Percentiles rank a stretch among this genome's conserved stretches.
Conservation (phyloP, 2,797 vertebrate species). For the Chaetophractus vellerosus region DNA sequence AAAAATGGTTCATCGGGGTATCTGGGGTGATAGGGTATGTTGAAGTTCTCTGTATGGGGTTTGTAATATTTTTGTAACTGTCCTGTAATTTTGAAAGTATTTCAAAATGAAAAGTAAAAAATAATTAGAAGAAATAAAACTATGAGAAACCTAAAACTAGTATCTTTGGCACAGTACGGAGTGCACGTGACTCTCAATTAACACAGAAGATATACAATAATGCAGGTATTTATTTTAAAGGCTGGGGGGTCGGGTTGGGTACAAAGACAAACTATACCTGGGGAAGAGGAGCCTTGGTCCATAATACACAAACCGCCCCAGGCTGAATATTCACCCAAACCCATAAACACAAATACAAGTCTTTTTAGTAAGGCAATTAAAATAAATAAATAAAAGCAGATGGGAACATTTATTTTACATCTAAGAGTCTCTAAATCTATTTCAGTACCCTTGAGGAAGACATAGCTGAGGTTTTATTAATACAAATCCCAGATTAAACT, state of each 20-base stretch:
- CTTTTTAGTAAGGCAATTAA: neutral
- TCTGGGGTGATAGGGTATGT: no score
- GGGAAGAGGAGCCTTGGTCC: neutral
- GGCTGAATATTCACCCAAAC: neutral
- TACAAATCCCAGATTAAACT: constrained; percentile 7
- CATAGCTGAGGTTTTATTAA: neutral
- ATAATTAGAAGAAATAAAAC: neutral
- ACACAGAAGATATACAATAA: neutral
- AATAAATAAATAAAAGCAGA: constrained; percentile 14
- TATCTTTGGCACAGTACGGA: neutral
- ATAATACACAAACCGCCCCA: neutral
- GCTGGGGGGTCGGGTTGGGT: neutral
- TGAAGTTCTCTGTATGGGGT: no score
- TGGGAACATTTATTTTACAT: neutral
- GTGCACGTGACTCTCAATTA: neutral
- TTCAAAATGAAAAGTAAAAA: no score
- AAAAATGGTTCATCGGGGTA: no score
- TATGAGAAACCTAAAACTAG: constrained; percentile 34
- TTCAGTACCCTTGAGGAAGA: constrained; percentile 19
- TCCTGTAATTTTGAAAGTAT: no score
- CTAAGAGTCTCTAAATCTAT: neutral
- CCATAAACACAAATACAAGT: neutral
- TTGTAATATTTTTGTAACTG: no score
- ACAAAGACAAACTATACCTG: constrained; percentile 53
- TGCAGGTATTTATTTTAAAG: constrained; percentile 6